Base-by-base conservation (phyloP, 1,140 invertebrate species). In the Mya arenaria region DNA sequence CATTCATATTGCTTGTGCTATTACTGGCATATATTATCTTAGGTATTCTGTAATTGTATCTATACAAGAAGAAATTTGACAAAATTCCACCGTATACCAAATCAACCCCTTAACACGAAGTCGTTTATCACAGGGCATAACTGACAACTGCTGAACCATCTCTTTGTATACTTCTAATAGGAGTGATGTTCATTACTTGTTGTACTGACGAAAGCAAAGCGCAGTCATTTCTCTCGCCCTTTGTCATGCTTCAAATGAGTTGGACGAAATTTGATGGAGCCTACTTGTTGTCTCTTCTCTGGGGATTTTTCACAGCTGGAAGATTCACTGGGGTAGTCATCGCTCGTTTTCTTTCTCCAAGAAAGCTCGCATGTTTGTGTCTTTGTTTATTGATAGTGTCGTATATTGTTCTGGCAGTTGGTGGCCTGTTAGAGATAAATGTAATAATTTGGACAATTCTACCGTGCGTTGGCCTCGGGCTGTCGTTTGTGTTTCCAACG, bases 381-480 rank as follows among this genome's bases (percentile, higher is more conserved):
- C 34, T 41, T 8, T 3, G 41, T 2, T 15, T 69, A 17, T 19
- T 48, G 28, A 23, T 69, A 15, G 25, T 36, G 1, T 69, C 65
- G 23, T 69, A 19, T 1, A 19, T 41, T 37, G 65, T 15, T 44
- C 34, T 69, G 15, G 41, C 30, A 13, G n/a, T 69, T 44, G 65
- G 65, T 15, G 13, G 37, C 4, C 4, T 69, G 25, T 69, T 36
- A 13, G 28, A 69, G 17, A 6, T 69, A 41, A 10, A 30, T 23
- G 65, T 25, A 25, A 15, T 69, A 19, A 23, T 69, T 44, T 69
- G 65, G 65, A 30, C 41, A 44, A 44, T 69, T 30, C 25, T 36
- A 36, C 65, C 65, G 5, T 23, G 30, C 41, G 48, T 69, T 30
- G 39, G 65, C 32, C 6, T 44, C 15, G 36, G 37, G 41, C 23